Evolutionary conservation across 1,140 invertebrate genomes (phyloP), one percentile per base, ranked within the genome.

Genomic region (Schlechtendalia chinensis): DNA sequence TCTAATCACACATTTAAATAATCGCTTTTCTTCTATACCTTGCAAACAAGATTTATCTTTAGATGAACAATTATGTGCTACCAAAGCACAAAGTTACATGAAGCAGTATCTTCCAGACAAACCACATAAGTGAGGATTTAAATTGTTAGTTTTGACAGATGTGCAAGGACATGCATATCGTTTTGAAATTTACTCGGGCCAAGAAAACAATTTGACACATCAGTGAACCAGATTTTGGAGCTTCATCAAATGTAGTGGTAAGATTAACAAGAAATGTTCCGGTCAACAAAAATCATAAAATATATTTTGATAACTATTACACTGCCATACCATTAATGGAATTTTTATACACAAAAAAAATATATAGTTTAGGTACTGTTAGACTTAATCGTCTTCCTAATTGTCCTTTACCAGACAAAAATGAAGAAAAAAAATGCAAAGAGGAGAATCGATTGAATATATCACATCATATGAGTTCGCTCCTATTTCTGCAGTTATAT

Each of bases 101-200:
- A 85, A 74, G 61, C 85, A 85, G 79, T 86, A 85, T 81, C 56
- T 85, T 3, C 83, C 85, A 29, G 84, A 84, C 27, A 86, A 86
- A 80, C 84, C 83, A 17, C 82, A 84, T 71, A 85, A 85, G 83
- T 85, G 83, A 83, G 84, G 84, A n/a, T 85, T 27, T 56, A 85
- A 86, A 81, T 63, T 86, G 22, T 84, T 80, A 65, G 83, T 85
- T 32, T 67, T 85, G 16, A 80, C 81, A 81, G 71, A 81, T 39
- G 39, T 53, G 5, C 39, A 39, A 50, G 83, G 83, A 39, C 85
- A 83, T 83, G 82, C 82, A n/a, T 83, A 85, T 65, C 67, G 84
- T 16, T 84, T 85, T 83, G 83, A 84, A 80, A 79, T 84, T 14
- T 84, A 84, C 77, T 77, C 82, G 14, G 84, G 84, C 5, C 81